phyloP scores from a whole-genome alignment of 2,888 invertebrate species.

The Timandra comae region DNA sequence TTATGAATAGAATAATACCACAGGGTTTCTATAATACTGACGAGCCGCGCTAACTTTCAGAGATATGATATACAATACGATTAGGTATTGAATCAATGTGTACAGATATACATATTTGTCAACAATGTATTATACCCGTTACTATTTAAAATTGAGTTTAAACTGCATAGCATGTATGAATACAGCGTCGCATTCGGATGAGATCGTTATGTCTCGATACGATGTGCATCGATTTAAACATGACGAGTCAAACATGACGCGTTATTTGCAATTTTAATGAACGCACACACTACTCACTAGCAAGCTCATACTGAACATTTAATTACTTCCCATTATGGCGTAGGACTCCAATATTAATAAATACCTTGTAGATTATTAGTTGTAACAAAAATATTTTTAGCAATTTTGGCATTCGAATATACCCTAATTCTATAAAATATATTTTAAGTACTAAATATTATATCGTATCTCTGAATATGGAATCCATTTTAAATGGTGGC shows the following conservation, averaged over 20 bases:
- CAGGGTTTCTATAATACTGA: slow-evolving; percentile 70
- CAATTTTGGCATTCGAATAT: slow-evolving; percentile 50
- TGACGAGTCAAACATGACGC: slow-evolving; percentile 6
- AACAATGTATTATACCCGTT: too few relatives aligned
- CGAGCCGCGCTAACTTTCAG: slow-evolving; percentile 56
- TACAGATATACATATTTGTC: too few relatives aligned
- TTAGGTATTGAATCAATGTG: background rate
- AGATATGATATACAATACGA: slow-evolving; percentile 56
- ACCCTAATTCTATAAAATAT: slow-evolving; percentile 48
- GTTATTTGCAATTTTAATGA: slow-evolving; percentile 11
- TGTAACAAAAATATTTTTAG: slow-evolving; percentile 59
- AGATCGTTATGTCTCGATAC: slow-evolving; percentile 4
- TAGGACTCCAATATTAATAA: slow-evolving; percentile 26
- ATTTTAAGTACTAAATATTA: slow-evolving; percentile 40
- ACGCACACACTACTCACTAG: slow-evolving; percentile 25
- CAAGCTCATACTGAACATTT: slow-evolving; percentile 48
- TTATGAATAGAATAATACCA: slow-evolving; percentile 48
- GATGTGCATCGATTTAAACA: slow-evolving; percentile 13
- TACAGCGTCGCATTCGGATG: background rate
- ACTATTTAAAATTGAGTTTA: slow-evolving; percentile 10
- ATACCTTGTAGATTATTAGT: slow-evolving; percentile 28
- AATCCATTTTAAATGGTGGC: slow-evolving; percentile 31
- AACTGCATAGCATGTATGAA: background rate
- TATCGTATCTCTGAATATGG: slow-evolving; percentile 67
- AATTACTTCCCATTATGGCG: slow-evolving; percentile 32